Percentiles rank a stretch among this genome's conserved stretches.
Evolutionary conservation across 2,888 invertebrate species (phyloP).

Genomic region (Carterocephalus palaemon): DNA sequence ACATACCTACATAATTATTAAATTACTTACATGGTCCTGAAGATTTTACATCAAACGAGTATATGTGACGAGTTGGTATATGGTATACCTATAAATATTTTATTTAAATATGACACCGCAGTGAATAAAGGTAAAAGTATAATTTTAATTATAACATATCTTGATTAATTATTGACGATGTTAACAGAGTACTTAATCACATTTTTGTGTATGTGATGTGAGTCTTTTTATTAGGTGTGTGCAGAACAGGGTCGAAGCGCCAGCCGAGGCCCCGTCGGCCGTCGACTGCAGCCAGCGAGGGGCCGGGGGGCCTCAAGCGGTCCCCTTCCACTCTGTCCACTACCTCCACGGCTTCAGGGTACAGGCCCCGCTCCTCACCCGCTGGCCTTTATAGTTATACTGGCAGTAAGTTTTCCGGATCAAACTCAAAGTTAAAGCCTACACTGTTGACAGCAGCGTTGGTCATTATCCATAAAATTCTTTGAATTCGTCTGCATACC

Average conservation of each 20-base stretch:
- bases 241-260: conserved; percentile 72
- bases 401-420: conserved; percentile 60
- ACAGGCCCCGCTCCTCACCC: conserved; percentile 87
- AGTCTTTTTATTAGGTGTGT: conserved; percentile 57
- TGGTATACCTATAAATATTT: no score
- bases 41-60: no score
- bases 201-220: conserved; percentile 21
- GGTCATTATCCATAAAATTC: not conserved
- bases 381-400: conserved; percentile 88
- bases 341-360: conserved; percentile 65
- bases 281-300: conserved; percentile 49
- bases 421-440: not conserved
- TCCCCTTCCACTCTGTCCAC: conserved; percentile 72
- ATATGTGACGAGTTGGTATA: no score
- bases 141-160: no score
- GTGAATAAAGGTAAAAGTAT: no score
- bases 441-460: not conserved
- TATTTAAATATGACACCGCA: no score
- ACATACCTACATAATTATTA: no score
- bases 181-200: conserved; percentile 1
- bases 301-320: conserved; percentile 50
- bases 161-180: no score
- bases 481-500: no score
- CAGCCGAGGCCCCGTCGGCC: conserved; percentile 70
- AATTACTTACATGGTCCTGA: no score